Evolutionary conservation across 2,113 vertebrate species (phyloP).

Genomic region (Harpagus bidentatus): DNA sequence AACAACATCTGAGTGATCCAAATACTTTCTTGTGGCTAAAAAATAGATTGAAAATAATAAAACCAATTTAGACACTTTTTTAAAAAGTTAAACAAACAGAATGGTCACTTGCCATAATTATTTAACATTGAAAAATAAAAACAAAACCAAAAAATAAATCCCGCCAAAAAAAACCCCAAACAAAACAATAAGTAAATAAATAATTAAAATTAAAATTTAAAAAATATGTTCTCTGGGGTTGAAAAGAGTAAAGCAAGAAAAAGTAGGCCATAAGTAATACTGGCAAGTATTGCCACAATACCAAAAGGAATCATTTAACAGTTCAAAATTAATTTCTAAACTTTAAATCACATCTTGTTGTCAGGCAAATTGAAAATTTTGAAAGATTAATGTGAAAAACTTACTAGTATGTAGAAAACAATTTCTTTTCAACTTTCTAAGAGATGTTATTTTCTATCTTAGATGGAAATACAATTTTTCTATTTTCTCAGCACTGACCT

Average conservation of each 20-base stretch:
- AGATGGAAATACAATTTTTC: not conserved
- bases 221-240: not conserved
- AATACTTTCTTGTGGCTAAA: not conserved
- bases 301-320: not conserved
- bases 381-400: not conserved
- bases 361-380: not conserved
- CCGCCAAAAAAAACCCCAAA: too few species aligned
- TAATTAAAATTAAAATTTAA: not conserved
- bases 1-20: not conserved
- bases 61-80: not conserved
- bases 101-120: not conserved
- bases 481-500: not conserved
- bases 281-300: not conserved
- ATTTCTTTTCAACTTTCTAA: not conserved
- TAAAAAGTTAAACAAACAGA: not conserved
- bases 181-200: not conserved
- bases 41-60: not conserved
- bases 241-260: not conserved
- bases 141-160: not conserved
- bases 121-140: not conserved
- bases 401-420: not conserved
- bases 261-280: not conserved
- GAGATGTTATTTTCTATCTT: not conserved
- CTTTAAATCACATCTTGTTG: not conserved
- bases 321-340: not conserved